Percentiles rank a stretch among this genome's conserved stretches.
These are phyloP conservation scores for Chrysolina americana DNA, from an alignment of 2,888 invertebrate genomes.

Conservation along the genomic window DNA sequence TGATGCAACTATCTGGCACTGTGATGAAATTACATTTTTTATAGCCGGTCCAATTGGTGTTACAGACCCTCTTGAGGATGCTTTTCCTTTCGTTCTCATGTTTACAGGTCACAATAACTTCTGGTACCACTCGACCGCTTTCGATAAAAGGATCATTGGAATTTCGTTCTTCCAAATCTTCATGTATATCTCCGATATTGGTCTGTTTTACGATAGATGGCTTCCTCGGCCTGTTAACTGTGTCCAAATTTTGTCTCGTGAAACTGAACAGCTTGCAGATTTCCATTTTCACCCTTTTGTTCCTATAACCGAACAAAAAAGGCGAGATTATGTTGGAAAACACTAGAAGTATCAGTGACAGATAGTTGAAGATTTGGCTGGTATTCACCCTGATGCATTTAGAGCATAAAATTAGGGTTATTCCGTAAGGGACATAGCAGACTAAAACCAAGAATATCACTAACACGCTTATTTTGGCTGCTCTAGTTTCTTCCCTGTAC, in stretches of 20 bases:
- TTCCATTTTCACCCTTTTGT: slow-evolving; percentile 77
- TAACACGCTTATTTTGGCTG: slow-evolving; percentile 87
- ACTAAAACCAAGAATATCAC: slow-evolving; percentile 79
- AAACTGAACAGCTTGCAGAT: slow-evolving; percentile 71
- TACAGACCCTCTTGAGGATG: slow-evolving; percentile 66
- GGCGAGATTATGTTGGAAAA: slow-evolving; percentile 80
- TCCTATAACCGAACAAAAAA: slow-evolving; percentile 83
- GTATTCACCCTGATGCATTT: slow-evolving; percentile 60
- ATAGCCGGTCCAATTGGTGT: slow-evolving; percentile 62
- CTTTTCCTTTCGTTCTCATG: slow-evolving; percentile 63
- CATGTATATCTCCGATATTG: slow-evolving; percentile 49
- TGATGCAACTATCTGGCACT: slow-evolving; percentile 66
- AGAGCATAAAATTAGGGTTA: slow-evolving; percentile 63
- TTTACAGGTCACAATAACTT: slow-evolving; percentile 65
- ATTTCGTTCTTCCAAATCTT: slow-evolving; percentile 44
- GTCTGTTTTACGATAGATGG: slow-evolving; percentile 39
- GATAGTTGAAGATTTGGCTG: slow-evolving; percentile 70
- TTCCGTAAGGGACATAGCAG: slow-evolving; percentile 71
- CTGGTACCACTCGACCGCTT: slow-evolving; percentile 54
- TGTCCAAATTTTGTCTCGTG: slow-evolving; percentile 36
- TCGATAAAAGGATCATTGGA: slow-evolving; percentile 49
- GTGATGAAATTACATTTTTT: slow-evolving; percentile 67
- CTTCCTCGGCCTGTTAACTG: slow-evolving; percentile 38
- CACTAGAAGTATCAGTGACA: slow-evolving; percentile 74
- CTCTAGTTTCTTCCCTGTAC: slow-evolving; percentile 90